Conservation (phyloP, 2,113 vertebrate genomes). For the Hydrochoerus hydrochaeris region DNA sequence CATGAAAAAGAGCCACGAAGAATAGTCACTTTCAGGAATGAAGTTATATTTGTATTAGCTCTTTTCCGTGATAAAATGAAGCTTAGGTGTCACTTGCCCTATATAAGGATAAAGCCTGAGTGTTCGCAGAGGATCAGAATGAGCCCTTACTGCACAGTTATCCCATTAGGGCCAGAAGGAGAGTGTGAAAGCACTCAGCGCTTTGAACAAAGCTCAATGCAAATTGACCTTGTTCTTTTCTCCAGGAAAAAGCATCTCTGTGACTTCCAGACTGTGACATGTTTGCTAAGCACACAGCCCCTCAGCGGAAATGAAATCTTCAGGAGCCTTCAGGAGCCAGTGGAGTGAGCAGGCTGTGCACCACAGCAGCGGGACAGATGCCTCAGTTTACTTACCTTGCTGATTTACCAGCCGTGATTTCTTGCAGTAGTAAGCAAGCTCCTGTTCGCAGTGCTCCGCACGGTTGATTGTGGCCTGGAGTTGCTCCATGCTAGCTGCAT, state of each 20-base stretch:
- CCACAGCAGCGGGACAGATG: background rate
- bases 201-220: constrained; percentile 44
- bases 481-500: constrained; percentile 91
- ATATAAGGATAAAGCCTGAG: background rate
- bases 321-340: background rate
- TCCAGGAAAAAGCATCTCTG: constrained; percentile 47
- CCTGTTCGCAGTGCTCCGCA: constrained; percentile 95
- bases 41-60: constrained; percentile 52
- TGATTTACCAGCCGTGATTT: constrained; percentile 93
- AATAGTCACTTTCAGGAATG: constrained; percentile 10
- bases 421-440: constrained; percentile 95
- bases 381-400: constrained; percentile 87
- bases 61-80: constrained; percentile 35
- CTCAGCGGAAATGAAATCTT: background rate
- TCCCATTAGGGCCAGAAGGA: background rate
- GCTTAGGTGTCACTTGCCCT: background rate
- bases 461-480: constrained; percentile 91
- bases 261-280: constrained; percentile 45
- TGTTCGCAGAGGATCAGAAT: background rate
- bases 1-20: background rate
- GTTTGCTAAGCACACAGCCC: background rate
- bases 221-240: constrained; percentile 56
- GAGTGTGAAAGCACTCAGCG: constrained; percentile 43
- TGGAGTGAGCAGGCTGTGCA: background rate
- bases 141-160: constrained; percentile 12